Base-by-base conservation (phyloP, 2,113 vertebrate species). In the Malurus melanocephalus region DNA sequence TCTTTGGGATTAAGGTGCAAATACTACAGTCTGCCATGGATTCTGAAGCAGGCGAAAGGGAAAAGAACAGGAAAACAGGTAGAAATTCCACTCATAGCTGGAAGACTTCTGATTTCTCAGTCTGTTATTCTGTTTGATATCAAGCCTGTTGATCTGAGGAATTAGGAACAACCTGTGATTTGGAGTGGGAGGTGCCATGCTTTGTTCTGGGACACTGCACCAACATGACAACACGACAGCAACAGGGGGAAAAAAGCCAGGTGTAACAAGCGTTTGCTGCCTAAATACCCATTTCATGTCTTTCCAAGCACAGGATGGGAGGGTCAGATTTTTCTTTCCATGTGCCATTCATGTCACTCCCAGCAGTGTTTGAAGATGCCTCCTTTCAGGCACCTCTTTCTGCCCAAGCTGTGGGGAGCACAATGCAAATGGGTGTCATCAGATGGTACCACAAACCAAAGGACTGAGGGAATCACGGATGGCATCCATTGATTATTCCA, bases 1-100 rank as follows among this genome's bases (percentile, higher is more conserved):
- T 93, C 80, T 88, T 61, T 22, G 30, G 74, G 80, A 93, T 95
- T 93, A 94, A 90, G 84, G 74, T 93, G 59, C 73, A 88, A 93
- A 62, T 88, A 90, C 62, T 69, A 65, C 65, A 75, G 59, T 42
- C 85, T 72, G 55, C 14, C 0, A 0, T 32, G 49, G 45, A 62
- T 52, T 67, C 38, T 69, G 72, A 53, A 86, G 64, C 53, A 52
- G 43, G 24, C 0, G 0, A 89, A 88, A 78, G 51, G 78, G 53
- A 77, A 67, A 75, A 64, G 33, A 81, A 33, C 7, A 42, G 13
- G 20, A 76, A 55, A 84, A 55, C 27, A 85, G 59, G 62, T 11
- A 60, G 62, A 92, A 84, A 93, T 51, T 53, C 26, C 49, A 53
- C 32, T 21, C 3, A 2, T 10, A 51, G 53, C 33, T 75, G 46